Evolutionary conservation across 2,888 invertebrate species (phyloP), one percentile per base, ranked within the genome.

Genomic region (Meteorus colon): DNA sequence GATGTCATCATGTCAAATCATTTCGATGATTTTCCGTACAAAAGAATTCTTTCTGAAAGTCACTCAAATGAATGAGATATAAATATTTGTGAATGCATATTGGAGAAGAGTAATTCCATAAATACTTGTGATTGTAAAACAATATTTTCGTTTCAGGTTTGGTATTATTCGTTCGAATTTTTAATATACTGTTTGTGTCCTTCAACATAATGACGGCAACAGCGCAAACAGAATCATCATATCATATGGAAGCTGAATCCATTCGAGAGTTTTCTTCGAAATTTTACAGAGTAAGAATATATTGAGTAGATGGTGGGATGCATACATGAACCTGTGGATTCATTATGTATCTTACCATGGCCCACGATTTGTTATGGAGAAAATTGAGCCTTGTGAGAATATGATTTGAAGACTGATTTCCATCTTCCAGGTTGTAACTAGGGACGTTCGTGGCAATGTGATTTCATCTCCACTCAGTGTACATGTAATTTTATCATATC

Each of bases 381-480:
- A 34, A 8, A 34, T 34, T 34, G 34, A 8, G 8, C 34, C 34
- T 34, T 34, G 34, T 4, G 34, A 34, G 41, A 12, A 12, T 12
- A 12, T 12, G 12, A 41, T 41, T 41, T 41, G 12, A 8, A 41
- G 24, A 24, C 24, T 24, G 31, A n/a, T 65, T 14, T 63, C 51
- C 51, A 48, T 77, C 55, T 66, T 48, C 19, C 37, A 66, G 73
- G 51, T 27, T 31, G n/a, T 16, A 3, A 29, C 24, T 63, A 37
- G 37, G 27, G 37, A 67, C 10, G 41, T 41, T 27, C 16, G 16
- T 24, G 82, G 75, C 41, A 88, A 88, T 78, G 31, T 86, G 19
- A 74, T 87, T 4, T 78, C 74, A 75, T 90, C 90, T 6, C 88
- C 90, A 5, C 77, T 90, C 24, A 88, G 89, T 74, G 79, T 85